Evolutionary conservation across 2,113 vertebrate species (phyloP), one percentile per base, ranked within the genome.

Genomic region (Lepidothrix coronata): DNA sequence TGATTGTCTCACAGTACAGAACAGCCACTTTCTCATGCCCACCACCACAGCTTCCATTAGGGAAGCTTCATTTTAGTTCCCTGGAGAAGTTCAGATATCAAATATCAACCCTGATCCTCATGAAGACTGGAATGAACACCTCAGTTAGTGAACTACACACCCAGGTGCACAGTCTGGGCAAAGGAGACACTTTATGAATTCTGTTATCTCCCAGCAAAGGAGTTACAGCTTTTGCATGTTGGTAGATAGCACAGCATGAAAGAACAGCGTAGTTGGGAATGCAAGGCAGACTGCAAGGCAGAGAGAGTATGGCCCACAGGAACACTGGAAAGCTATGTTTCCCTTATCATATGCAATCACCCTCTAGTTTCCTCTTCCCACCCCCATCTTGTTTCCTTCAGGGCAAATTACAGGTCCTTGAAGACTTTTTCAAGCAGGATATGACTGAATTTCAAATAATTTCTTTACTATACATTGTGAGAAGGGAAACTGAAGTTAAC

Each of bases 361-460:
- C 57, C 43, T 9, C 65, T 46, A 18, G 18, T 78, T 85, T 91
- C 44, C 37, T 84, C 43, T 92, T 57, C 27, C 52, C 6, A 4
- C 8, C 13, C 43, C 23, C 12, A 39, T 62, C 22, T 57, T 85
- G 43, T 82, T 89, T 91, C 48, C 62, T 91, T 82, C 67, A 43
- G 59, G 73, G 39, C 48, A 93, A 54, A 71, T 74, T 77, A 33
- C 30, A 87, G 57, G 35, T 78, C 30, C 49, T 33, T 15, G 35
- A 95, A 70, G 89, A 76, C 44, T 27, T 92, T 92, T 91, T 67
- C 9, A 43, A 78, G 61, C 81, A 96, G 85, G 81, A 78, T 89
- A 81, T 71, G 85, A 78, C 87, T 85, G 48, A 81, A 71, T 84
- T 96, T 81, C 30, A 91, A 67, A 67, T 66, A 6, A 83, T 80